Conservation (phyloP, 2,888 invertebrate genomes). For the Arenicola marina region DNA sequence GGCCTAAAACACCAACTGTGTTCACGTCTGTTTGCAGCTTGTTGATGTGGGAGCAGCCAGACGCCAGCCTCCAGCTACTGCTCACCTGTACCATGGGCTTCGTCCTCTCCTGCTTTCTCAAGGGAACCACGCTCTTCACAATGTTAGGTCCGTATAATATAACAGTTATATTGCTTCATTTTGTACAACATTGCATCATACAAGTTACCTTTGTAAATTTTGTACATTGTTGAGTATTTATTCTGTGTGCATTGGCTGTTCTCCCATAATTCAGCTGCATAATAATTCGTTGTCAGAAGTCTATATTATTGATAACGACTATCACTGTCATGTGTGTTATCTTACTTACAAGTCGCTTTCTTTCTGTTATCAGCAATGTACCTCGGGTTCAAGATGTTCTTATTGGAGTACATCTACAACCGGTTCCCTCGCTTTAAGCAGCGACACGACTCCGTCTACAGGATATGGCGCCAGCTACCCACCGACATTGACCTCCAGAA, state of each 20-base stretch:
- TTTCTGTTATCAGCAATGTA: constrained; percentile 48
- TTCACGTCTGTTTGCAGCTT: too few relatives aligned
- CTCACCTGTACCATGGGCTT: neutral
- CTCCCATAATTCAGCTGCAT: too few relatives aligned
- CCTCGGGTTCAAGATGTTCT: constrained; percentile 62
- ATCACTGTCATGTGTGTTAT: too few relatives aligned
- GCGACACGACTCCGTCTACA: constrained; percentile 57
- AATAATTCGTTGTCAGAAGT: too few relatives aligned
- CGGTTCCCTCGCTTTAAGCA: constrained; percentile 62
- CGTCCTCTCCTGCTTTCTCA: neutral
- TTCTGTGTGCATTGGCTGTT: too few relatives aligned
- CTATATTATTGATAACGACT: too few relatives aligned
- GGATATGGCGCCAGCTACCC: constrained; percentile 58
- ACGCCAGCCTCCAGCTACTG: neutral
- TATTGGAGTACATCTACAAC: constrained; percentile 62
- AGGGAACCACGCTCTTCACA: neutral
- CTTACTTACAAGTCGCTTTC: too few relatives aligned
- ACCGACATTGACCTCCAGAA: constrained; percentile 58
- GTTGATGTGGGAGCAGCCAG: neutral
- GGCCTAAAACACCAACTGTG: too few relatives aligned
- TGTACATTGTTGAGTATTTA: too few relatives aligned
- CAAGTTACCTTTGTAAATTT: too few relatives aligned
- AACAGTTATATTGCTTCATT: too few relatives aligned
- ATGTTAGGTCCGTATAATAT: neutral
- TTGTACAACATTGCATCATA: too few relatives aligned